Conservation (phyloP, 2,888 invertebrate species). For the Atrina japonica region DNA sequence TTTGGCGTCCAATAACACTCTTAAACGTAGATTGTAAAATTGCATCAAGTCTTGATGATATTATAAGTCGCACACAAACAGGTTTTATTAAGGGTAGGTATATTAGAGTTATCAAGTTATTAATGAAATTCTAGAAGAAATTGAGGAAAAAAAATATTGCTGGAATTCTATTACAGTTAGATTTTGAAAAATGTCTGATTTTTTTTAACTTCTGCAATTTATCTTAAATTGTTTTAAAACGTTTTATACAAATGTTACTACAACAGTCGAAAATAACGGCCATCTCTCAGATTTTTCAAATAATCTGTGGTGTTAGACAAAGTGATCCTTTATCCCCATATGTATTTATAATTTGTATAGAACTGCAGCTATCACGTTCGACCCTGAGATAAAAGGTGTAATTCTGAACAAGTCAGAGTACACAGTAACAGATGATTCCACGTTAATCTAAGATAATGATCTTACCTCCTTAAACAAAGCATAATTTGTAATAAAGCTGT, state of each 20-base stretch:
- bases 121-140: slow-evolving; percentile 8
- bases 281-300: slow-evolving; percentile 4
- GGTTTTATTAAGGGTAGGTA: not conserved
- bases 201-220: slow-evolving; percentile 6
- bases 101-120: not conserved
- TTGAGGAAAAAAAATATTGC: slow-evolving; percentile 7
- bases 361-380: slow-evolving; percentile 1
- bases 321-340: no score
- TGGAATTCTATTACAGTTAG: slow-evolving; percentile 6
- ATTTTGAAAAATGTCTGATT: not conserved
- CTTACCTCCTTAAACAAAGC: not conserved
- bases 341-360: slow-evolving; percentile 10
- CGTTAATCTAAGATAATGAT: no score
- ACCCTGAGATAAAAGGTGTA: no score
- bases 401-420: not conserved
- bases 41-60: not conserved
- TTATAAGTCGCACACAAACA: not conserved
- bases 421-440: no score
- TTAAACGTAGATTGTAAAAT: slow-evolving; percentile 3
- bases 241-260: slow-evolving; percentile 3
- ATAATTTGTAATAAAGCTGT: slow-evolving; percentile 1
- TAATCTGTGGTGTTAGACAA: slow-evolving; percentile 3
- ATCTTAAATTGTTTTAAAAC: not conserved
- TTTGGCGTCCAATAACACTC: slow-evolving; percentile 1
- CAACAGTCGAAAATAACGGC: slow-evolving; percentile 17